A percentile compares a stretch with the other conserved stretches of the same genome.
Conservation (phyloP, 2,888 invertebrate species). For the Conops quadrifasciatus region DNA sequence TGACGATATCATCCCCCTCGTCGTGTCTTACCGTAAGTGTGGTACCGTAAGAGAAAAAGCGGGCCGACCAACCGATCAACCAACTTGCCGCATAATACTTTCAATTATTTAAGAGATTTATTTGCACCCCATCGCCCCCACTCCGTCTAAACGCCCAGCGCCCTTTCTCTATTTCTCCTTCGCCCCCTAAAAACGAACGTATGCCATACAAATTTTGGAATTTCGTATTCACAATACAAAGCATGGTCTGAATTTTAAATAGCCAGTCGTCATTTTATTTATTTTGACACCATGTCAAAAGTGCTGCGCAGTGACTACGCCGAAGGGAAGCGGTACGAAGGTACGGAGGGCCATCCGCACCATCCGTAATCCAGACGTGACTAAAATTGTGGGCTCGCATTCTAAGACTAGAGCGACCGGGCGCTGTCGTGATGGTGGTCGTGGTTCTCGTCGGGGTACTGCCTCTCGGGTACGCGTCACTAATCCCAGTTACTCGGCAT, state of each 20-base stretch:
- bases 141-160: background rate
- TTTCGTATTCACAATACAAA: conserved; percentile 10
- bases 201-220: background rate
- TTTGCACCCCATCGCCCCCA: background rate
- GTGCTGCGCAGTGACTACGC: background rate
- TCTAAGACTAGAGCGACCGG: background rate
- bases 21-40: too few species aligned
- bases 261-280: background rate
- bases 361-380: conserved; percentile 28
- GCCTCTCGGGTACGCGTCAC: background rate
- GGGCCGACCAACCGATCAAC: background rate
- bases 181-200: background rate
- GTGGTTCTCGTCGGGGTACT: background rate
- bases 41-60: background rate
- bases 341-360: background rate
- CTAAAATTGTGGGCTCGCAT: conserved; percentile 24
- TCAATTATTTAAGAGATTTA: conserved; percentile 26
- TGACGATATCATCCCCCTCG: background rate
- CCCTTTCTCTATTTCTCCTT: too few species aligned
- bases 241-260: conserved; percentile 14
- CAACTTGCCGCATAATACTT: background rate
- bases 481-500: too few species aligned
- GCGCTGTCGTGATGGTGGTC: background rate
- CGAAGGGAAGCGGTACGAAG: background rate
- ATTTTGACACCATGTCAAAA: background rate